Evolutionary conservation across 1,140 invertebrate species (phyloP).

Genomic region (Euborellia annulipes): DNA sequence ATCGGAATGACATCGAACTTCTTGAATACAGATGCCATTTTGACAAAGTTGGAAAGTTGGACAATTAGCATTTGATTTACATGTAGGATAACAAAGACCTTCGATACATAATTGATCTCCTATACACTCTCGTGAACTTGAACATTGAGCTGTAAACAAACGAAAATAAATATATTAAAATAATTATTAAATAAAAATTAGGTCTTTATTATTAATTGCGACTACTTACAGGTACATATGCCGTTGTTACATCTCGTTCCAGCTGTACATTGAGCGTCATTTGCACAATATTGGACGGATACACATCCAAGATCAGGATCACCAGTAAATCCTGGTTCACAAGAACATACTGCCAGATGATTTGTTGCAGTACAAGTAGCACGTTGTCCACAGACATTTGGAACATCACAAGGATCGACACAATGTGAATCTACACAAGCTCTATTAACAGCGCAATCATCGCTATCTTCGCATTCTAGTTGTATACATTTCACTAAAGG

Average conservation of each 20-base stretch:
- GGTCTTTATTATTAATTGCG: conserved; percentile 6
- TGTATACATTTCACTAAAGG: conserved; percentile 45
- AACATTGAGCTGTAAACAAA: conserved; percentile 42
- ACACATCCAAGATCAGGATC: conserved; percentile 71
- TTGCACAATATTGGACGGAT: conserved; percentile 57
- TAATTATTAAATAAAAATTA: conserved; percentile 6
- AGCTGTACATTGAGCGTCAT: conserved; percentile 58
- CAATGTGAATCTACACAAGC: conserved; percentile 68
- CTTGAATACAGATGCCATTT: conserved; percentile 67
- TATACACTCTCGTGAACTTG: conserved; percentile 60
- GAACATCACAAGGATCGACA: conserved; percentile 58
- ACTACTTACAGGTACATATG: conserved; percentile 50
- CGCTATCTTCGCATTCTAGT: conserved; percentile 62
- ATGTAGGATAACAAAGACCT: conserved; percentile 61
- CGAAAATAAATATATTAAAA: conserved; percentile 8
- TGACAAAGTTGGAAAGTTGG: conserved; percentile 65
- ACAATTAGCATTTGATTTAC: conserved; percentile 55
- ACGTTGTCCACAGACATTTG: conserved; percentile 66
- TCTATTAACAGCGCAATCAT: conserved; percentile 50
- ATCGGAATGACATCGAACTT: conserved; percentile 51
- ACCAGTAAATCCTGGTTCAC: conserved; percentile 63
- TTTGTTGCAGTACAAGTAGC: conserved; percentile 52
- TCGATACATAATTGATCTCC: conserved; percentile 64
- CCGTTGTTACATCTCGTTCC: conserved; percentile 66
- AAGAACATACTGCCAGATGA: conserved; percentile 63